Percentiles rank a stretch among this genome's conserved stretches.
These are phyloP conservation scores for Platysternon megacephalum DNA, from an alignment of 2,113 vertebrate species.

Conservation along the genomic window DNA sequence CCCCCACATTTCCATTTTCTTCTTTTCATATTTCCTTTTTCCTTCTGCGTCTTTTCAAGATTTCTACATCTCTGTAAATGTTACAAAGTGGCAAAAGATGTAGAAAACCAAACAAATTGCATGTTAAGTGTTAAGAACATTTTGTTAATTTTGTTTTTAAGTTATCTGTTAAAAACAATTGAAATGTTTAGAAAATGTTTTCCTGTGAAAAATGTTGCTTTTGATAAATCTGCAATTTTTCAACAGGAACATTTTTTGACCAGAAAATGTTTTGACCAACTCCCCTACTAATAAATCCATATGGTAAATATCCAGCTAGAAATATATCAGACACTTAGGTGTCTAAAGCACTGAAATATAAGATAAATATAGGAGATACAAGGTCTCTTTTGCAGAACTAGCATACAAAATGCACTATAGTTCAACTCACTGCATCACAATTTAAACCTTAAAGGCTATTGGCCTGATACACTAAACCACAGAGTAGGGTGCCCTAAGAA, in stretches of 20 bases:
- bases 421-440: neutral
- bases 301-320: neutral
- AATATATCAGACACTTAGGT: neutral
- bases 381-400: neutral
- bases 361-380: neutral
- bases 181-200: neutral
- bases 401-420: neutral
- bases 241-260: neutral
- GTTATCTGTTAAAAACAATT: neutral
- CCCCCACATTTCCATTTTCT: neutral
- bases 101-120: neutral
- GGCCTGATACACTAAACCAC: neutral
- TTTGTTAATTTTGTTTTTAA: neutral
- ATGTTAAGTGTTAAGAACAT: neutral
- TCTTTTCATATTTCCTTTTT: neutral
- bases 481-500: neutral
- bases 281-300: neutral
- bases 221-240: neutral
- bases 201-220: neutral
- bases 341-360: neutral
- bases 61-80: neutral
- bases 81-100: neutral
- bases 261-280: neutral
- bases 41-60: neutral
- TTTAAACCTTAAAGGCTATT: neutral